Evolutionary conservation across 2,797 vertebrate species (phyloP).

Genomic region (Scyliorhinus canicula): DNA sequence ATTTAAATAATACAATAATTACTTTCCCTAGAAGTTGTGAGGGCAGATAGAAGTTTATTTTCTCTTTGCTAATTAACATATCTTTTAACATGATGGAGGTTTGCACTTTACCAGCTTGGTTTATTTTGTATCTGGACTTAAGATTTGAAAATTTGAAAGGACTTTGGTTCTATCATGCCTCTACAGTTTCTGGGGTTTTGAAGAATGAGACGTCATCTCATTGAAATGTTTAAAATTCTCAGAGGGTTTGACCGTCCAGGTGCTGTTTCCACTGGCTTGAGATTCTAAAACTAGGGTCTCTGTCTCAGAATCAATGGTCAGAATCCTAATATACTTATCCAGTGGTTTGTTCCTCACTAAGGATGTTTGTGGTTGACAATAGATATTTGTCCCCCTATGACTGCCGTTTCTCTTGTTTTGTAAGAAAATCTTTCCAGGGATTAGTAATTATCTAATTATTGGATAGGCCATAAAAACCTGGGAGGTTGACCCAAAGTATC

Average conservation of each 20-base stretch:
- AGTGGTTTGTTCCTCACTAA: not conserved
- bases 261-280: not conserved
- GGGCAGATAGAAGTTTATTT: not conserved
- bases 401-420: not conserved
- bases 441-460: constrained; percentile 6
- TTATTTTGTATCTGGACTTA: not conserved
- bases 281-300: not conserved
- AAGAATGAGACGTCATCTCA: not conserved
- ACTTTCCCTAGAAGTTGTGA: not conserved
- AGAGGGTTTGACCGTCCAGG: not conserved
- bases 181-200: not conserved
- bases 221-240: not conserved
- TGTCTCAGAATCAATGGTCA: not conserved
- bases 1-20: not conserved
- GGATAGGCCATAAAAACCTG: not conserved
- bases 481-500: not conserved
- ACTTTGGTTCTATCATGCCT: not conserved
- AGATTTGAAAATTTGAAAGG: not conserved
- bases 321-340: not conserved
- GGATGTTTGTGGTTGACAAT: not conserved
- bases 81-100: not conserved
- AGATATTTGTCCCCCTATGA: too few species aligned
- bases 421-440: not conserved
- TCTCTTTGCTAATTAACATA: not conserved
- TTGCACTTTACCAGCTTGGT: not conserved